A percentile compares a stretch with the other conserved stretches of the same genome.
Conservation (phyloP, 2,113 vertebrate genomes). For the Heteronetta atricapilla region DNA sequence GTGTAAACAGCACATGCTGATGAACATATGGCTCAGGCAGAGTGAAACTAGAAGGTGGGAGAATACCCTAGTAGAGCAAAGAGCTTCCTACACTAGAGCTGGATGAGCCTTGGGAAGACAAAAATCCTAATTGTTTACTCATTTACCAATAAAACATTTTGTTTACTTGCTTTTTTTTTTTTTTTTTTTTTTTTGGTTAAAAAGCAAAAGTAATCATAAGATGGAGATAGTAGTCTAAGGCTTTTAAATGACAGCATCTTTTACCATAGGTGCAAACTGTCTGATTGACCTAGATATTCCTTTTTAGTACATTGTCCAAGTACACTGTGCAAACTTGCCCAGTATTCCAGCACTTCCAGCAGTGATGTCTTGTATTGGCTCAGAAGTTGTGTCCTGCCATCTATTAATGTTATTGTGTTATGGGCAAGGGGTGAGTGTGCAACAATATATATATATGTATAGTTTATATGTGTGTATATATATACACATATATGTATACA, state of each 20-base stretch:
- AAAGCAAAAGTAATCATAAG: background rate
- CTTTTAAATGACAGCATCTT: background rate
- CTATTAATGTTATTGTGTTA: accelerated
- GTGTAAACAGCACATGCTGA: background rate
- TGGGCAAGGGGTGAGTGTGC: background rate
- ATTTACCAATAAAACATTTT: background rate
- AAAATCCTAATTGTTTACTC: background rate
- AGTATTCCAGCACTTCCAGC: background rate
- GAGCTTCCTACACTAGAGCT: background rate
- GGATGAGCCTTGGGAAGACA: background rate
- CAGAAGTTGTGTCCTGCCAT: background rate
- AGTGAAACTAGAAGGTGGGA: background rate
- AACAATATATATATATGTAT: background rate
- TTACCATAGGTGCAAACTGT: background rate
- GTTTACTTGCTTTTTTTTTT: background rate
- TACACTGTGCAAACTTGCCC: background rate
- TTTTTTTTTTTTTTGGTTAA: background rate
- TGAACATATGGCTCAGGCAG: background rate
- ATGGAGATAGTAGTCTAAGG: background rate
- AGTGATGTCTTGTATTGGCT: accelerated
- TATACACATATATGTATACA: no score
- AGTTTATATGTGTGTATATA: no score
- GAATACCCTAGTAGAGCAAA: background rate
- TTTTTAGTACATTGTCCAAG: background rate
- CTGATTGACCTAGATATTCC: background rate